Evolutionary conservation across 2,888 invertebrate species (phyloP).

Genomic region (Amblyjoppa fuscipennis): DNA sequence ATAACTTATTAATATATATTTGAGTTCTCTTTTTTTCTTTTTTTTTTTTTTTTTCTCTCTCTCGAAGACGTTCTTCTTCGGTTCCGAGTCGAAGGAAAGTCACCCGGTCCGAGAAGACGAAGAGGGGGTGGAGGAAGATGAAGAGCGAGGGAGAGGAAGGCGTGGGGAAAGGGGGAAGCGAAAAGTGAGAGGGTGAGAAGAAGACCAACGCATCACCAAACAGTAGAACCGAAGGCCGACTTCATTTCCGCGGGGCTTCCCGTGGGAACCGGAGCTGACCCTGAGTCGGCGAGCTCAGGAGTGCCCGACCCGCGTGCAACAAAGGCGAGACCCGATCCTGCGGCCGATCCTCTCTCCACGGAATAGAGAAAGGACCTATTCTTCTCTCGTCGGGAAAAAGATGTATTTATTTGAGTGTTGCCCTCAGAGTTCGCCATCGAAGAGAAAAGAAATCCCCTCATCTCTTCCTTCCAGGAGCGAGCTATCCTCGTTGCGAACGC

Average conservation of each 20-base stretch:
- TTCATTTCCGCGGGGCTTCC: slow-evolving; percentile 71
- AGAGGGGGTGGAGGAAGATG: slow-evolving; percentile 27
- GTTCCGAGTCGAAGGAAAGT: slow-evolving; percentile 61
- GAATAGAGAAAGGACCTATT: slow-evolving; percentile 72
- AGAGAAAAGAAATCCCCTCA: slow-evolving; percentile 60
- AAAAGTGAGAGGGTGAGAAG: slow-evolving; percentile 41
- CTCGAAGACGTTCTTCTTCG: slow-evolving; percentile 34
- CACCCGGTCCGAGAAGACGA: slow-evolving; percentile 48
- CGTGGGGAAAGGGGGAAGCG: slow-evolving; percentile 37
- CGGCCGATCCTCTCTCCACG: slow-evolving; percentile 63
- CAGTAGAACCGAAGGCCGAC: slow-evolving; percentile 67
- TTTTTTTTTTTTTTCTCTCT: slow-evolving; percentile 9
- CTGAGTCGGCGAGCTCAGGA: slow-evolving; percentile 66
- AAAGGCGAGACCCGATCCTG: slow-evolving; percentile 69
- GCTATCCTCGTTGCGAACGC: slow-evolving; percentile 33
- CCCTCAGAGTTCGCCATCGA: slow-evolving; percentile 61
- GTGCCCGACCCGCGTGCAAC: slow-evolving; percentile 59
- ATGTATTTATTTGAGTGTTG: slow-evolving; percentile 73
- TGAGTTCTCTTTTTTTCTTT: slow-evolving; percentile 27
- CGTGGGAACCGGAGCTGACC: slow-evolving; percentile 73
- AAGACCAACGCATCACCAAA: slow-evolving; percentile 59
- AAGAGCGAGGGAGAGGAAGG: slow-evolving; percentile 24
- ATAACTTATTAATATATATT: slow-evolving; percentile 84
- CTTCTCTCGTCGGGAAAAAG: slow-evolving; percentile 63
- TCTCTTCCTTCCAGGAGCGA: slow-evolving; percentile 46